These are phyloP conservation scores for Discoglossus pictus DNA, from an alignment of 2,797 vertebrate genomes.

Conservation along the genomic window DNA sequence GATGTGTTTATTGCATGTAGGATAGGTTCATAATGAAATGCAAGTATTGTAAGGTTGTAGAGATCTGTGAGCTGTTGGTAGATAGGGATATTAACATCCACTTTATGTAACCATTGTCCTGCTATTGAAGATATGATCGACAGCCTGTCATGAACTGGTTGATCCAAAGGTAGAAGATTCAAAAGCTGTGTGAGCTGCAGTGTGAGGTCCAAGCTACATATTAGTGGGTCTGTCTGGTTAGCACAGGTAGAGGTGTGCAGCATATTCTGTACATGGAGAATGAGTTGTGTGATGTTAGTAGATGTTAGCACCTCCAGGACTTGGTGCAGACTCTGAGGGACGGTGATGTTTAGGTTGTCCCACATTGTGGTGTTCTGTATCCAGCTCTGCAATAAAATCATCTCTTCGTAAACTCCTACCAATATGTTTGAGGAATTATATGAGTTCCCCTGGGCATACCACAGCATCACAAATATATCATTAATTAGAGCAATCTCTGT, in stretches of 20 bases:
- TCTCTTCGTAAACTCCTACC: not conserved
- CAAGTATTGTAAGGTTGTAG: not conserved
- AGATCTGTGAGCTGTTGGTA: not conserved
- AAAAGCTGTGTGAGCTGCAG: not conserved
- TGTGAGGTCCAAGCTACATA: not conserved
- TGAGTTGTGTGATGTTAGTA: not conserved
- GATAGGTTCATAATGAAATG: not conserved
- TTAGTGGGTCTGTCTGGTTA: not conserved
- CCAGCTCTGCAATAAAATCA: not conserved
- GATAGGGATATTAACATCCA: not conserved
- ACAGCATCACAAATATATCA: not conserved
- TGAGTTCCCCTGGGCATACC: not conserved
- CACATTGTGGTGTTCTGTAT: not conserved
- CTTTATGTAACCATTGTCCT: not conserved
- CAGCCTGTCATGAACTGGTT: not conserved
- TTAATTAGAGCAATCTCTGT: not conserved
- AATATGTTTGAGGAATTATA: not conserved
- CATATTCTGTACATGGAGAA: not conserved
- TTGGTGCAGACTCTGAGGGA: not conserved
- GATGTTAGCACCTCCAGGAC: not conserved
- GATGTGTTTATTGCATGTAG: slow-evolving; percentile 5
- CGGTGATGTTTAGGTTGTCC: not conserved
- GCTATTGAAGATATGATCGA: not conserved
- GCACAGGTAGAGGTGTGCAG: not conserved
- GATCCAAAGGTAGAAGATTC: not conserved